Evolutionary conservation across 2,888 invertebrate species (phyloP).

Genomic region (Bruchidius siliquastri): DNA sequence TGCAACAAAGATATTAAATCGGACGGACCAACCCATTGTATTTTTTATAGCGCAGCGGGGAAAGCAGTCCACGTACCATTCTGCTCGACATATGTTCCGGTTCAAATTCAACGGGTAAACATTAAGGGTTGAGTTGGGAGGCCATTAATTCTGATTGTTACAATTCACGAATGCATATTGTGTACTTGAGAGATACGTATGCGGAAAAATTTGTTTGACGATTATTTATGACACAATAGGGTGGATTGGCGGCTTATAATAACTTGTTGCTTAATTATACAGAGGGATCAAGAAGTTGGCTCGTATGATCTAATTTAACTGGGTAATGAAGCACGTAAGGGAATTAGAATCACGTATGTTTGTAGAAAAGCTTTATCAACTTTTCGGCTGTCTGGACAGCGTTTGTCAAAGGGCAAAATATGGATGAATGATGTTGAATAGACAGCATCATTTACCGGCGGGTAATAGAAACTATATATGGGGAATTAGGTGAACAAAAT

Average conservation of each 20-base stretch:
- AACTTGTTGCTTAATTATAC: neutral
- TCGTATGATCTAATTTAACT: neutral
- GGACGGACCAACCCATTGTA: neutral
- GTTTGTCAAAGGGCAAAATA: too few relatives aligned
- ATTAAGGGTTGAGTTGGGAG: neutral
- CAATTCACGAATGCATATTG: neutral
- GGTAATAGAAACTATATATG: too few relatives aligned
- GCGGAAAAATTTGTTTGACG: neutral
- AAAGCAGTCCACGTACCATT: neutral
- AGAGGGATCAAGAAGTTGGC: neutral
- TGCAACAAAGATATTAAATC: neutral
- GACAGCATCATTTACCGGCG: too few relatives aligned
- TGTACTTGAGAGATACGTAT: neutral
- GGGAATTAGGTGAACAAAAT: too few relatives aligned
- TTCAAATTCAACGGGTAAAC: neutral
- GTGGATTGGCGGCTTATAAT: neutral
- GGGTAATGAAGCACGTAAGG: neutral
- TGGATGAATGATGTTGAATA: too few relatives aligned
- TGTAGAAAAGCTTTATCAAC: too few relatives aligned
- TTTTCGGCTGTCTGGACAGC: too few relatives aligned
- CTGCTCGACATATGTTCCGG: neutral
- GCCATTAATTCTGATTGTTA: neutral
- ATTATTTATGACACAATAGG: neutral
- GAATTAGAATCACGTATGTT: too few relatives aligned
- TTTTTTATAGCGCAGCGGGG: neutral